Percentiles rank a stretch among this genome's conserved stretches.
phyloP scores from a whole-genome alignment of 1,140 invertebrate genomes.

The Lucilia cuprina region DNA sequence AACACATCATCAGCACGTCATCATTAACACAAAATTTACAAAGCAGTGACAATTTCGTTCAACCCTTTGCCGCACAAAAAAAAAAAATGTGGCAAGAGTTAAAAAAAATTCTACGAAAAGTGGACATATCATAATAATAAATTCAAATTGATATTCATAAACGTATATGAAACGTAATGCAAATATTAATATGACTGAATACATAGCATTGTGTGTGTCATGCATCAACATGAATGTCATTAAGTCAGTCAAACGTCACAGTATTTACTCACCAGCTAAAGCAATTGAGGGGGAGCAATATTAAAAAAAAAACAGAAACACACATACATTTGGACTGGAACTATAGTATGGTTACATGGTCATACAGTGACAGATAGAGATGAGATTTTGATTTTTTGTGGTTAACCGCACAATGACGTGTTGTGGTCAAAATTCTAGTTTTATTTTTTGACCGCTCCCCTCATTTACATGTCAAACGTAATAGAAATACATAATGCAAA shows the following conservation, averaged over 20 bases:
- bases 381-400: background rate
- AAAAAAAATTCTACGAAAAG: background rate
- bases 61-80: background rate
- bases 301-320: background rate
- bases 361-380: background rate
- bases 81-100: background rate
- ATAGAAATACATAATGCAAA: background rate
- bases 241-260: background rate
- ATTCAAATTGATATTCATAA: constrained; percentile 7
- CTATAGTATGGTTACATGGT: background rate
- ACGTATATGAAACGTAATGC: background rate
- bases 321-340: background rate
- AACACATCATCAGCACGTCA: constrained; percentile 11
- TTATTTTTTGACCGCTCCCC: background rate
- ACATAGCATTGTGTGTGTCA: background rate
- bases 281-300: background rate
- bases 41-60: background rate
- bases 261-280: background rate
- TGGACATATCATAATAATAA: background rate
- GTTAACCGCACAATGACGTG: background rate
- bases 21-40: background rate
- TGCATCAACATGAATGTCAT: background rate
- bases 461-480: constrained; percentile 1
- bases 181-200: background rate
- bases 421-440: constrained; percentile 14